Percentiles rank a stretch among this genome's conserved stretches.
Conservation (phyloP, 2,888 invertebrate genomes). For the Rapana venosa region DNA sequence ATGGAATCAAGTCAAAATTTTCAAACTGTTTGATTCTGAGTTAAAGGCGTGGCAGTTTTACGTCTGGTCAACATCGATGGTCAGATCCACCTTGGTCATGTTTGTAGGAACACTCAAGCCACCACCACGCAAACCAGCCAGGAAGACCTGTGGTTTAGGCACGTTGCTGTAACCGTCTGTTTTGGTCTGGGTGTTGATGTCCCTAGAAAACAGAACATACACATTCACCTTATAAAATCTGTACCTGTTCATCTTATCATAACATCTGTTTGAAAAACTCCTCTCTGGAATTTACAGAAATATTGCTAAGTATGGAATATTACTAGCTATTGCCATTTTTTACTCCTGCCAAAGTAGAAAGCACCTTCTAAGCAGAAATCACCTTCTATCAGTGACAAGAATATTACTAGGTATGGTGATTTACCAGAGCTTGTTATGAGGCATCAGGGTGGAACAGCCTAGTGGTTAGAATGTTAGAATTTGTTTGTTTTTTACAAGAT, state of each 20-base stretch:
- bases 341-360: too few species aligned
- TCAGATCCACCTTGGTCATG: slow-evolving; percentile 78
- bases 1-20: not conserved
- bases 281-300: too few species aligned
- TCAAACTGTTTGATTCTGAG: not conserved
- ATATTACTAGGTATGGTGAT: too few species aligned
- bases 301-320: too few species aligned
- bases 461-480: too few species aligned
- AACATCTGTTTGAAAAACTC: too few species aligned
- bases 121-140: slow-evolving; percentile 77
- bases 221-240: not conserved
- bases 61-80: slow-evolving; percentile 70
- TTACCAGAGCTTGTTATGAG: too few species aligned
- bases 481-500: too few species aligned
- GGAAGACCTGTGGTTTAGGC: slow-evolving; percentile 76
- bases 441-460: too few species aligned
- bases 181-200: slow-evolving; percentile 76
- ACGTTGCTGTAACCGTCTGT: slow-evolving; percentile 76
- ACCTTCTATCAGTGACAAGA: too few species aligned
- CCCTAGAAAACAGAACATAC: slow-evolving; percentile 59
- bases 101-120: slow-evolving; percentile 73
- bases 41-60: not conserved
- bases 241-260: not conserved
- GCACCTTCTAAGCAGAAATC: too few species aligned
- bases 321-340: too few species aligned